Percentiles rank a stretch among this genome's conserved stretches.
phyloP scores from a whole-genome alignment of 2,113 vertebrate genomes.

The Megatriorchis doriae region DNA sequence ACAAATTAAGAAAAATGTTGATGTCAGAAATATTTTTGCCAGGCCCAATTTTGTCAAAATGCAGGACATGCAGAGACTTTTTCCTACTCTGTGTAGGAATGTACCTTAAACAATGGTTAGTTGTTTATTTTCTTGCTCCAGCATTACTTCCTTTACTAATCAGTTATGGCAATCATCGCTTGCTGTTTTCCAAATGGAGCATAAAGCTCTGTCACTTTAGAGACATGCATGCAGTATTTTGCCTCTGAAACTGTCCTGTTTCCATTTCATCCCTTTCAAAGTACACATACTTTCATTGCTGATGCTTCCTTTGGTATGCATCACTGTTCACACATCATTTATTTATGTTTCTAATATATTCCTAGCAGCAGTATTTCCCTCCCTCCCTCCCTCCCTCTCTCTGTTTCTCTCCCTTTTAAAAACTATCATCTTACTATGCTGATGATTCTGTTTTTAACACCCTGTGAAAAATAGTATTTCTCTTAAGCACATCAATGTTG shows the following conservation, averaged over 20 bases:
- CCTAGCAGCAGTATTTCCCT: background rate
- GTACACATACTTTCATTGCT: background rate
- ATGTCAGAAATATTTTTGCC: background rate
- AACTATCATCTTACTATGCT: background rate
- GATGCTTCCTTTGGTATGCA: background rate
- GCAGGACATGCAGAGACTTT: too few relatives aligned
- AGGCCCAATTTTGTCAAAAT: background rate
- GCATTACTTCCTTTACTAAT: background rate
- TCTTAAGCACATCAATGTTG: background rate
- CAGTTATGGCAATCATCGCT: background rate
- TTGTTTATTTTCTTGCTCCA: background rate
- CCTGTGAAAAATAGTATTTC: background rate
- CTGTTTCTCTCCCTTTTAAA: background rate
- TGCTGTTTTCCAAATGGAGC: background rate
- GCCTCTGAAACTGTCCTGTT: background rate
- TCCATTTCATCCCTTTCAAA: background rate
- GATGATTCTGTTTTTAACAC: background rate
- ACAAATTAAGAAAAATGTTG: background rate
- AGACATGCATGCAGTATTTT: background rate
- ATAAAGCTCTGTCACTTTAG: background rate
- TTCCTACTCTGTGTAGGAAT: background rate
- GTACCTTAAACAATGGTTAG: background rate
- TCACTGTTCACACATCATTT: background rate
- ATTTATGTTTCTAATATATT: background rate
- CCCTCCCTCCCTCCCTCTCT: accelerated